Conservation (phyloP, 2,797 vertebrate species). For the Erpetoichthys calabaricus region DNA sequence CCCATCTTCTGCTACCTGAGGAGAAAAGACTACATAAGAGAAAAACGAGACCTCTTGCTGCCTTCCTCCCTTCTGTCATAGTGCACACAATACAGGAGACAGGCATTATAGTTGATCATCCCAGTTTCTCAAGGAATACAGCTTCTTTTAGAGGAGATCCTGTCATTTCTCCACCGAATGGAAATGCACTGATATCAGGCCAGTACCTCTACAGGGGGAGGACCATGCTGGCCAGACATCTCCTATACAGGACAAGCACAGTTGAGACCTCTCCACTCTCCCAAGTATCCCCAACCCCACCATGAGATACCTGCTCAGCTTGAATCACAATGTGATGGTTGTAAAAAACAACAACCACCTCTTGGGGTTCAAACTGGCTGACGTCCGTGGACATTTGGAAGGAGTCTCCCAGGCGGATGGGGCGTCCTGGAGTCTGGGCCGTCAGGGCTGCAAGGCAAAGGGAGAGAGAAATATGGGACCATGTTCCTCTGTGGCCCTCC, state of each 20-base stretch:
- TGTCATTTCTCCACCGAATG: no score
- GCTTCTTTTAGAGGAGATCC: no score
- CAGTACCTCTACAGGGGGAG: no score
- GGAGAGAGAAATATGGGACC: background rate
- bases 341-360: constrained; percentile 58
- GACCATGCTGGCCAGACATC: background rate
- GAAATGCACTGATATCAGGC: no score
- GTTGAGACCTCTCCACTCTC: constrained; percentile 1
- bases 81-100: no score
- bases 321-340: constrained; percentile 53
- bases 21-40: background rate
- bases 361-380: constrained; percentile 66
- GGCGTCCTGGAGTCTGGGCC: constrained; percentile 23
- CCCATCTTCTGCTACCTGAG: constrained; percentile 57
- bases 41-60: background rate
- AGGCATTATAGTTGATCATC: no score
- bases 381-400: constrained; percentile 61
- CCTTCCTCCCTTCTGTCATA: background rate
- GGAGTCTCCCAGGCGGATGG: constrained; percentile 43
- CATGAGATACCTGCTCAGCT: constrained; percentile 55
- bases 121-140: no score
- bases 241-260: no score
- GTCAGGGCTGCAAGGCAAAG: constrained; percentile 11
- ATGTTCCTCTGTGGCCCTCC: background rate
- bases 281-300: background rate